Conservation (phyloP, 2,797 vertebrate species). For the Threskiornis aethiopicus region DNA sequence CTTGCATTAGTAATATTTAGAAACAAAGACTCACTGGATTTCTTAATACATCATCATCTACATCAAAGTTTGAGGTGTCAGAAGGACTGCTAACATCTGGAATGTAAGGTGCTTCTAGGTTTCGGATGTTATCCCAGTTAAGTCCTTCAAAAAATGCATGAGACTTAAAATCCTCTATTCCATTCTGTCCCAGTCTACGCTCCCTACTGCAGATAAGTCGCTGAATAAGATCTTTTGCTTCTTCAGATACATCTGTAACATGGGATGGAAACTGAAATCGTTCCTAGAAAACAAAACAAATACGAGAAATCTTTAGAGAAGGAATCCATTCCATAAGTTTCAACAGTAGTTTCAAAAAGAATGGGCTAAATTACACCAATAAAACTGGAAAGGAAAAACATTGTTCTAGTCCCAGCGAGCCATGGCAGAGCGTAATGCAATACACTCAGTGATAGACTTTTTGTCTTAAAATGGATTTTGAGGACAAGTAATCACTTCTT, state of each 20-base stretch:
- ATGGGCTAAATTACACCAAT: background rate
- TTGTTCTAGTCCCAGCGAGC: background rate
- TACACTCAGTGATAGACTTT: background rate
- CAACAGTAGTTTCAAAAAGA: background rate
- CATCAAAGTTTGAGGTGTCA: conserved; percentile 97
- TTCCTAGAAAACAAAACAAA: conserved; percentile 77
- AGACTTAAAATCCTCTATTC: conserved; percentile 91
- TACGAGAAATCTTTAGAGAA: background rate
- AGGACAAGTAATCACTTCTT: background rate
- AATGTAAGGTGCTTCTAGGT: conserved; percentile 91
- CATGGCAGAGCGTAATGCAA: background rate
- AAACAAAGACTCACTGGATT: conserved; percentile 84
- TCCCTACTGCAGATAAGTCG: conserved; percentile 91
- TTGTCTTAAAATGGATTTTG: background rate
- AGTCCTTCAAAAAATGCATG: conserved; percentile 91
- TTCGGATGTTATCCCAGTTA: conserved; percentile 92
- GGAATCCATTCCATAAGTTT: background rate
- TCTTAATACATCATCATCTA: conserved; percentile 93
- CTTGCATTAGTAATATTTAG: background rate
- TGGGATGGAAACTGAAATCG: conserved; percentile 95
- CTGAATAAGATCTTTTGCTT: conserved; percentile 95
- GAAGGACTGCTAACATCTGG: conserved; percentile 97
- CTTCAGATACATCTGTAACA: conserved; percentile 89
- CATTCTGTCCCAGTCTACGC: conserved; percentile 87
- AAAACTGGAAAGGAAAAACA: background rate